Base-by-base conservation (phyloP, 2,797 vertebrate species). In the Neostethus bicornis region DNA sequence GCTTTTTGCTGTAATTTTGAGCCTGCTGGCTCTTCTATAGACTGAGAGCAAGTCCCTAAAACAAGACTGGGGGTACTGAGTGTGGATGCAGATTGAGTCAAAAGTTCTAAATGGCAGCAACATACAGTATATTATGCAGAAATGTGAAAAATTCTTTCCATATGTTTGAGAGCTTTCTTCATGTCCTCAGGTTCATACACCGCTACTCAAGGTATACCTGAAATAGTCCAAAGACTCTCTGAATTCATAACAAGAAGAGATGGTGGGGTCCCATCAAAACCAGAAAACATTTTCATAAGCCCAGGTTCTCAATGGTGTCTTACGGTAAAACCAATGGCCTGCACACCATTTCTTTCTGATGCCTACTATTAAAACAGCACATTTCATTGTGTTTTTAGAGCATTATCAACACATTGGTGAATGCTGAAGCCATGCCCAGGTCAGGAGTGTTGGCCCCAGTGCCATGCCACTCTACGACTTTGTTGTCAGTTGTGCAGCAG, bases 191-290 rank as follows among this genome's bases (percentile, higher is more conserved):
- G 92, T 34, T 83, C 85, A 2, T 92, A 92, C 7, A 67, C 70
- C n/a, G 4, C 9, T 1, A 1, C 28, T 24, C 0, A 1, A 0
- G 91, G 91, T 0, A 62, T 88, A 2, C 1, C 54, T 24, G 48
- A 75, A 35, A 64, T 89, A 20, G 20, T 70, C 19, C 28, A 50
- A 0, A 66, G 50, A 17, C 1, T 92, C 51, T 82, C 85, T 26
- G 60, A 85, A 34, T 92, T 86, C 70, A 90, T 92, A 54, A 76
- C 26, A 1, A 79, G 51, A 43, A 82, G 91, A 55, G 93, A 94
- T 14, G 85, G 87, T 4, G 91, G 89, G 0, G 57, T 65, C 57
- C 68, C 80, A 5, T 79, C 82, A 7, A 2, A 70, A 38, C 85
- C 91, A 2, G 45, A 85, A 5, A 85, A 92, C 51, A 90, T 94